A percentile compares a stretch with the other conserved stretches of the same genome.
phyloP scores from a whole-genome alignment of 2,797 vertebrate genomes.

The Pangasius sanitwongsei region DNA sequence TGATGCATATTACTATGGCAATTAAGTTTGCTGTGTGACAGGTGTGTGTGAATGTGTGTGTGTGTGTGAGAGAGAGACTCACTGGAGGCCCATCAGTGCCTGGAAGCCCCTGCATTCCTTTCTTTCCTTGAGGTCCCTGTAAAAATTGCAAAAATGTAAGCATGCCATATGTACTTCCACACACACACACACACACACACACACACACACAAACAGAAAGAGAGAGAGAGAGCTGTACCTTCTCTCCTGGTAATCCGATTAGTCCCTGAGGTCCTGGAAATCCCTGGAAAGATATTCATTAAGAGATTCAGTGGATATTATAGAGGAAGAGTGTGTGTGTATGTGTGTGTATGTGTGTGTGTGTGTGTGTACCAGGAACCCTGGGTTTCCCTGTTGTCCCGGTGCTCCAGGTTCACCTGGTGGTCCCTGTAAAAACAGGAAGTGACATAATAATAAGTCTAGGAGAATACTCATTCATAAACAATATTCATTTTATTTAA shows the following conservation, averaged over 20 bases:
- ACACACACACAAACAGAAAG: background rate
- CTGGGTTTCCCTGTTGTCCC: constrained; percentile 94
- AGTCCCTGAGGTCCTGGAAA: constrained; percentile 94
- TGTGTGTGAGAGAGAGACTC: constrained; percentile 68
- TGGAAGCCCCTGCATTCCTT: constrained; percentile 89
- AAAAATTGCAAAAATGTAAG: constrained; percentile 32
- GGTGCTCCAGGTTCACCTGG: constrained; percentile 88
- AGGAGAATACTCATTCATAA: background rate
- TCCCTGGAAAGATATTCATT: constrained; percentile 74
- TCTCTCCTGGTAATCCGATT: constrained; percentile 91
- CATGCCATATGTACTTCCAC: background rate
- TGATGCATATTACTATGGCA: background rate
- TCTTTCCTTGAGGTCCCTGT: constrained; percentile 92
- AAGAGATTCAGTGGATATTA: background rate
- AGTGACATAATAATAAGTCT: constrained; percentile 7
- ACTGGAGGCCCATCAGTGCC: constrained; percentile 93
- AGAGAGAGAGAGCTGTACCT: constrained; percentile 72
- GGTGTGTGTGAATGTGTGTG: constrained; percentile 18
- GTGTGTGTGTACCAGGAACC: constrained; percentile 81
- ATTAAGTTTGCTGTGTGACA: background rate
- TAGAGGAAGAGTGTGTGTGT: constrained; percentile 16
- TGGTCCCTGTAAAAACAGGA: constrained; percentile 75
- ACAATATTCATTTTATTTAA: background rate
- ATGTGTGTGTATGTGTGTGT: constrained; percentile 28
- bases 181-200: background rate